phyloP scores from a whole-genome alignment of 2,113 vertebrate species.

The Chunga burmeisteri region DNA sequence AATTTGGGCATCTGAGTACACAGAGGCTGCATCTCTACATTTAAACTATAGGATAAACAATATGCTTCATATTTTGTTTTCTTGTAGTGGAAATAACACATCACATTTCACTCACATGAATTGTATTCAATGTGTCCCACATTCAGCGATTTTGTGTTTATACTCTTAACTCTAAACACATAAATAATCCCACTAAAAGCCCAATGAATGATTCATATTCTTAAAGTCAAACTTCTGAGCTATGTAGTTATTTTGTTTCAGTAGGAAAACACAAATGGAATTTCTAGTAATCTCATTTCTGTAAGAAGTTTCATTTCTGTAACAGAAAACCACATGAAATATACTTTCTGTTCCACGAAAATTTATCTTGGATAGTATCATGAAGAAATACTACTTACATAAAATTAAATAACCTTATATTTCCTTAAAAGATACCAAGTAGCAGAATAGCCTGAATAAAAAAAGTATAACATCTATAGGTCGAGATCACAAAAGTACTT shows the following conservation, averaged over 20 bases:
- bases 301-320: not conserved
- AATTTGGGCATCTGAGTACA: not conserved
- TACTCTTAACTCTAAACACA: not conserved
- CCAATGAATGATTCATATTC: not conserved
- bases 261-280: not conserved
- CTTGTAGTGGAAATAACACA: not conserved
- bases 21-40: not conserved
- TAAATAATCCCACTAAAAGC: not conserved
- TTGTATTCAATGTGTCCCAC: not conserved
- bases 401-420: not conserved
- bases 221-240: not conserved
- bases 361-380: not conserved
- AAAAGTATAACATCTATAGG: not conserved
- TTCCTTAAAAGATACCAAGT: not conserved
- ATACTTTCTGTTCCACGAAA: not conserved
- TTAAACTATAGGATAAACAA: not conserved
- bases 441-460: not conserved
- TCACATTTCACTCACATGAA: not conserved
- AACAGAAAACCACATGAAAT: not conserved
- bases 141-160: not conserved
- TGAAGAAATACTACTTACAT: not conserved
- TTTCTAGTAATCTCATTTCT: not conserved
- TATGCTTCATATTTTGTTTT: not conserved
- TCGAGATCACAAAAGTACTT: not conserved
- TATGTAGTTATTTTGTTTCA: not conserved